Percentiles rank a stretch among this genome's conserved stretches.
Evolutionary conservation across 2,888 invertebrate species (phyloP).

Genomic region (Aleiodes alternator): DNA sequence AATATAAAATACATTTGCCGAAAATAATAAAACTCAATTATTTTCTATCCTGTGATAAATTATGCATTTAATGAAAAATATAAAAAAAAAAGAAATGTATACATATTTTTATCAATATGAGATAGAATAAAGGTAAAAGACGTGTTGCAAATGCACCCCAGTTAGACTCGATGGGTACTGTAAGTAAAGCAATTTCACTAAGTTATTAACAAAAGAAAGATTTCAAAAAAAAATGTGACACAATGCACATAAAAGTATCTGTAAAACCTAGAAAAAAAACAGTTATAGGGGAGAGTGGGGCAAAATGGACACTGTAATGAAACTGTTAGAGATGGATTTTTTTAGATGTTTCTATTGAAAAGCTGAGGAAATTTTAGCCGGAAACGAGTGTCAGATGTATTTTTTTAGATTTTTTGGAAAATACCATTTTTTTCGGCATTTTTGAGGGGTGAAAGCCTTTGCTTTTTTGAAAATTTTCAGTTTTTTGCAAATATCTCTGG

Average conservation of each 20-base stretch:
- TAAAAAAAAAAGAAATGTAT: conserved; percentile 41
- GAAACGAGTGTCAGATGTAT: too few relatives aligned
- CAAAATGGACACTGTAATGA: too few relatives aligned
- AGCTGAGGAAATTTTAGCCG: too few relatives aligned
- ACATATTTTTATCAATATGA: conserved; percentile 35
- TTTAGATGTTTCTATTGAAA: too few relatives aligned
- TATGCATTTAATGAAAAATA: conserved; percentile 36
- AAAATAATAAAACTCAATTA: conserved; percentile 47
- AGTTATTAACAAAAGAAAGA: conserved; percentile 61
- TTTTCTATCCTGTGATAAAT: conserved; percentile 23
- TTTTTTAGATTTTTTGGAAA: too few relatives aligned
- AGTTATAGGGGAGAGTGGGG: too few relatives aligned
- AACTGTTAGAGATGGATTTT: too few relatives aligned
- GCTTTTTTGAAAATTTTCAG: too few relatives aligned
- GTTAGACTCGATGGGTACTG: conserved; percentile 73
- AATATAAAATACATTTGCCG: conserved; percentile 72
- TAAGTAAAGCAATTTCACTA: conserved; percentile 69
- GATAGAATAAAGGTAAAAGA: conserved; percentile 59
- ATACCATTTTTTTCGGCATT: too few relatives aligned
- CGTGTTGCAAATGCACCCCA: conserved; percentile 77
- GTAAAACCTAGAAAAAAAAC: conserved; percentile 1
- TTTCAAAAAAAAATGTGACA: conserved; percentile 51
- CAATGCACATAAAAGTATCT: conserved; percentile 42
- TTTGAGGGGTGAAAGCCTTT: too few relatives aligned
- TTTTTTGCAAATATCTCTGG: too few relatives aligned